These are phyloP conservation scores for Poicephalus gulielmi DNA, from an alignment of 2,113 vertebrate species.

Conservation along the genomic window DNA sequence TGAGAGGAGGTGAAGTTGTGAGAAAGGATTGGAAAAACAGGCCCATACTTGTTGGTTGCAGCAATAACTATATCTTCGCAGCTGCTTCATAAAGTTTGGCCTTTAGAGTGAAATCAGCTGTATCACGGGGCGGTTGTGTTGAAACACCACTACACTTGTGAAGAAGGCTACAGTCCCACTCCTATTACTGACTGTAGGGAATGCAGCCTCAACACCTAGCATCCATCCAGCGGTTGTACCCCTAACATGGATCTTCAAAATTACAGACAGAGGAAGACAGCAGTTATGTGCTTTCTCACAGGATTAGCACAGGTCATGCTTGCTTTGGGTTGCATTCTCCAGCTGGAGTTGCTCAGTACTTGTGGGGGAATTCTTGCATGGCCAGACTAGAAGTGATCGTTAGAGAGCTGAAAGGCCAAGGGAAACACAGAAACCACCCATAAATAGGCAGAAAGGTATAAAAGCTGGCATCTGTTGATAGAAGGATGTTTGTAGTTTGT, in stretches of 20 bases:
- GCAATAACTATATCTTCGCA: background rate
- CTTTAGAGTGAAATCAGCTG: background rate
- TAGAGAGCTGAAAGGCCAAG: background rate
- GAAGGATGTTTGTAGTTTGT: background rate
- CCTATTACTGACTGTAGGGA: background rate
- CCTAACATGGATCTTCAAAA: background rate
- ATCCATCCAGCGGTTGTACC: background rate
- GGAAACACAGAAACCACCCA: background rate
- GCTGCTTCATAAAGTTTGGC: background rate
- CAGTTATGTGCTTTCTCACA: background rate
- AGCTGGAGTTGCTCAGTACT: background rate
- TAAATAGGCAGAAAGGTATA: background rate
- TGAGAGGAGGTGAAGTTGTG: background rate
- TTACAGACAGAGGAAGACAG: background rate
- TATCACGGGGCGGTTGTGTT: rapidly evolving
- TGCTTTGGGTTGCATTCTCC: background rate
- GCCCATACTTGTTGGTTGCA: background rate
- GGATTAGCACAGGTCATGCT: background rate
- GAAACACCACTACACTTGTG: background rate
- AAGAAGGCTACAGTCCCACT: background rate
- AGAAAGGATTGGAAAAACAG: background rate
- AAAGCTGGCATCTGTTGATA: background rate
- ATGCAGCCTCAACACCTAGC: background rate
- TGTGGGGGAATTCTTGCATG: background rate
- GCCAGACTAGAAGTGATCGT: background rate